Conservation (phyloP, 2,113 vertebrate genomes). For the human region GRCh38 chr12:110391001-110391500, state of each 20-base stretch:
- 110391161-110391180: too few species aligned
- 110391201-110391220: background rate
- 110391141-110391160: too few species aligned
- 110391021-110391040: too few species aligned
- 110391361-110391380: constrained; percentile 49
- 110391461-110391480: constrained; percentile 67
- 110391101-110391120: too few species aligned
- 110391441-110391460: constrained; percentile 61
- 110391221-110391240: constrained; percentile 30
- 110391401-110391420: constrained; percentile 55
- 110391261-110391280: constrained; percentile 18
- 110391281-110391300: constrained; percentile 38
- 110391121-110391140: too few species aligned
- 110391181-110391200: too few species aligned
- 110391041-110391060: too few species aligned
- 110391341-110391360: constrained; percentile 5
- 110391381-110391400: constrained; percentile 60
- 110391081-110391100: too few species aligned
- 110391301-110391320: background rate
- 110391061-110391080: too few species aligned
- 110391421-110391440: constrained; percentile 56
- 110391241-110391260: constrained; percentile 17
- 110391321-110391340: constrained; percentile 33
- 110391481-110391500: constrained; percentile 69
- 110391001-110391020: too few species aligned